Base-by-base conservation (phyloP, 2,797 vertebrate species). In the Strix occidentalis region DNA sequence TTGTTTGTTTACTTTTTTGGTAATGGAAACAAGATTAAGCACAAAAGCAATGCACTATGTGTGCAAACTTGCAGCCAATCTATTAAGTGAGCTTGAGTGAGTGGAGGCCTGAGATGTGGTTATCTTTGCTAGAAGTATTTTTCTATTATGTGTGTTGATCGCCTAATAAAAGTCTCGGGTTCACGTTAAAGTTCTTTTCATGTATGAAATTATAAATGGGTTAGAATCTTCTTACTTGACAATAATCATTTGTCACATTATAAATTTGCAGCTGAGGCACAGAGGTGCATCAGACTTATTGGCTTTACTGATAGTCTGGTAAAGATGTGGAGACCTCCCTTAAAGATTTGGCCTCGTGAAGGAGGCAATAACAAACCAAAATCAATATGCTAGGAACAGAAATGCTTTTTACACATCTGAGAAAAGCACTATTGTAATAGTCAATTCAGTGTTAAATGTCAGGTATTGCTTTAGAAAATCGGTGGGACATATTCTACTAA, bases 401-500 rank as follows among this genome's bases (percentile, higher is more conserved):
- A 43, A 61, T 29, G 21, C 21, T 77, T 70, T 75, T 41, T 17
- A 51, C 13, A 50, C 58, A 39, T 66, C 14, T 25, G 31, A 50
- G 60, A 6, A 37, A 90, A 24, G 16, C 16, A 5, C 6, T n/a
- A 5, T 18, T 35, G 1, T 24, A 21, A 6, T 39, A 43, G 33
- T 60, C 16, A 35, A 39, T 60, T 46, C 13, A 14, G 16, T 35
- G 20, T 35, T 31, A 35, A 57, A 48, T 79, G 19, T n/a, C 58
- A 53, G 16, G 7, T 79, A 18, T 11, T 51, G 57, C 33, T 71
- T 79, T 33, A 41, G 25, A 35, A 46, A 50, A 13, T n/a, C 1
- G 2, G 4, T 28, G 31, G 46, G 31, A 11, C 5, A 16, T 0
- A 0, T 33, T 45, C 15, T 25, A 23, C 41, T 13, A 28, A 28